Evolutionary conservation across 1,140 invertebrate genomes (phyloP).

Genomic region (Philotrypesis tridentata): DNA sequence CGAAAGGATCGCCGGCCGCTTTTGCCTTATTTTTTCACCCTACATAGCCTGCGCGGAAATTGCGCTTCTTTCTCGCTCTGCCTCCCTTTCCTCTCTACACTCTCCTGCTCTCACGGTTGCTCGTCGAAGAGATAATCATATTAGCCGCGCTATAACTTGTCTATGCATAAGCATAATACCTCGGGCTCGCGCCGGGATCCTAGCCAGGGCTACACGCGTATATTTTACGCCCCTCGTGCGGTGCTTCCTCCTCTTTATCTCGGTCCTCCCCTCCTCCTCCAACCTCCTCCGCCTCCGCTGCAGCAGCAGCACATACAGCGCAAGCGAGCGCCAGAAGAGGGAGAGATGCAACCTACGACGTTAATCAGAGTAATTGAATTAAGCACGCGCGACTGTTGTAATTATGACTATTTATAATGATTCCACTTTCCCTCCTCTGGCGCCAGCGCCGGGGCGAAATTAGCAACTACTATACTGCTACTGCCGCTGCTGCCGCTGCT

Average conservation of each 20-base stretch:
- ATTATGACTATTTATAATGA: slow-evolving; percentile 75
- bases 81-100: slow-evolving; percentile 28
- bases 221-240: slow-evolving; percentile 64
- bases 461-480: slow-evolving; percentile 28
- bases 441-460: slow-evolving; percentile 3
- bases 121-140: slow-evolving; percentile 72
- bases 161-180: slow-evolving; percentile 72
- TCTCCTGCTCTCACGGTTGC: slow-evolving; percentile 16
- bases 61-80: background rate
- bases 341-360: slow-evolving; percentile 65
- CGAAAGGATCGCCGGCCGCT: background rate
- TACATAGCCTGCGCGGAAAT: background rate
- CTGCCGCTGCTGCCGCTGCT: too few relatives aligned
- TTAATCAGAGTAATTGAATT: slow-evolving; percentile 75
- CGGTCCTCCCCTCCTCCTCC: slow-evolving; percentile 24
- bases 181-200: slow-evolving; percentile 63
- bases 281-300: slow-evolving; percentile 49
- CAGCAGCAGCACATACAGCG: slow-evolving; percentile 44
- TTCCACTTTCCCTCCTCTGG: slow-evolving; percentile 56
- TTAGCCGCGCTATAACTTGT: slow-evolving; percentile 71
- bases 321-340: slow-evolving; percentile 26
- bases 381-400: slow-evolving; percentile 72
- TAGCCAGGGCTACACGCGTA: slow-evolving; percentile 67
- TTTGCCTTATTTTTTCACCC: background rate
- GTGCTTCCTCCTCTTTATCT: slow-evolving; percentile 51